Conservation (phyloP, 2,113 vertebrate species). For the Epinephelus lanceolatus region DNA sequence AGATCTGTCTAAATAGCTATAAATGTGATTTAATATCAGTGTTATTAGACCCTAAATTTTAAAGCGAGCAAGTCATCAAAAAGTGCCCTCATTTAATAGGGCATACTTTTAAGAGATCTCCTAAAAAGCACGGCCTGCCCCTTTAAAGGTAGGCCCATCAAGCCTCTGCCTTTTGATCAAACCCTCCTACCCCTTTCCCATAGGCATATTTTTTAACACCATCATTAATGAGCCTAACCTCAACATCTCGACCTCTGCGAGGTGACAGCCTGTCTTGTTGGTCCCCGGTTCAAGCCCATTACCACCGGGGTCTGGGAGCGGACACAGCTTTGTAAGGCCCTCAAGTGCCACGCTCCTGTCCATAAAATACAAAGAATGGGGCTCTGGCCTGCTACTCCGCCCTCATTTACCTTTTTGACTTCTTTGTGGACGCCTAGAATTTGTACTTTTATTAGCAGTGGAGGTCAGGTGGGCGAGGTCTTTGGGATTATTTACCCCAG, state of each 20-base stretch:
- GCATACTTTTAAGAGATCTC: slow-evolving; percentile 74
- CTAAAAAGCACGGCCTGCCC: slow-evolving; percentile 70
- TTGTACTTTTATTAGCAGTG: slow-evolving; percentile 76
- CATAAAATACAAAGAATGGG: slow-evolving; percentile 77
- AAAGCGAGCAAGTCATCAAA: slow-evolving; percentile 39
- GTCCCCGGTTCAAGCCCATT: slow-evolving; percentile 67
- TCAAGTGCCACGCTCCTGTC: slow-evolving; percentile 62
- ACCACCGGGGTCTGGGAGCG: slow-evolving; percentile 69
- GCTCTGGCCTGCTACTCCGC: slow-evolving; percentile 30
- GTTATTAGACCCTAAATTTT: slow-evolving; percentile 31
- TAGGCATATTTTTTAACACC: slow-evolving; percentile 71
- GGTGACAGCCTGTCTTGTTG: slow-evolving; percentile 71
- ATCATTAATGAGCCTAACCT: slow-evolving; percentile 76
- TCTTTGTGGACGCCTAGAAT: slow-evolving; percentile 63
- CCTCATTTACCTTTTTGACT: slow-evolving; percentile 76
- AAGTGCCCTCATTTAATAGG: slow-evolving; percentile 68
- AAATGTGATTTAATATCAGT: slow-evolving; percentile 38
- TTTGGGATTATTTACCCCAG: slow-evolving; percentile 74
- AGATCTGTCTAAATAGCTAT: slow-evolving; percentile 27
- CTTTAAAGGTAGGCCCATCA: slow-evolving; percentile 73
- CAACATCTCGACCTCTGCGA: slow-evolving; percentile 66
- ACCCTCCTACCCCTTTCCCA: slow-evolving; percentile 58
- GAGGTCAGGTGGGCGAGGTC: slow-evolving; percentile 76
- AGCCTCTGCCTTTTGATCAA: slow-evolving; percentile 79
- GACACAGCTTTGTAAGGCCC: slow-evolving; percentile 63